Conservation (phyloP, 2,797 vertebrate genomes). For the Ptychadena robeensis region DNA sequence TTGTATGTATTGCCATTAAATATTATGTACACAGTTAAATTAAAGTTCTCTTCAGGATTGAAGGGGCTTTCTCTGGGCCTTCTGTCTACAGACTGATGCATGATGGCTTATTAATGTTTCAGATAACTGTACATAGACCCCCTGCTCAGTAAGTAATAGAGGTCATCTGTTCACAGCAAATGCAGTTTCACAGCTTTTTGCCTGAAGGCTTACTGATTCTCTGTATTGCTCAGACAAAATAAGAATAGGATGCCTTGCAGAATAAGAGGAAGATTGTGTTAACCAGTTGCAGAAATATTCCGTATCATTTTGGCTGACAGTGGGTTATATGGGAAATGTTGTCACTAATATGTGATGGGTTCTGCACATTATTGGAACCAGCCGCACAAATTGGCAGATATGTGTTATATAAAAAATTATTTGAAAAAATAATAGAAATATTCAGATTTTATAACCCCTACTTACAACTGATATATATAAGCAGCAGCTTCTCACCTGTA, state of each 20-base stretch:
- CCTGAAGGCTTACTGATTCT: constrained; percentile 6
- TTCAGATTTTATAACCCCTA: too few species aligned
- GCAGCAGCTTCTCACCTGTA: too few species aligned
- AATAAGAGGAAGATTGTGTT: background rate
- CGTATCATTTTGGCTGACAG: background rate
- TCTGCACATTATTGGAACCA: too few species aligned
- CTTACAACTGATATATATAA: too few species aligned
- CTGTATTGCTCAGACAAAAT: background rate
- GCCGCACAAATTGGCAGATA: too few species aligned
- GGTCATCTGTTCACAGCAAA: constrained; percentile 9
- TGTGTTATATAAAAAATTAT: too few species aligned
- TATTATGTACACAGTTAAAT: too few species aligned
- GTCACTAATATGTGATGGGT: too few species aligned
- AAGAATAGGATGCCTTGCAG: background rate
- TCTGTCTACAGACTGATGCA: background rate
- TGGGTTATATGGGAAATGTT: background rate
- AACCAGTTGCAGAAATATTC: background rate
- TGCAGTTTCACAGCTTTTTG: constrained; percentile 11
- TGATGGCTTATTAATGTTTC: constrained; percentile 10
- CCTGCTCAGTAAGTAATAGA: constrained; percentile 9
- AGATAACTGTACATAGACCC: background rate
- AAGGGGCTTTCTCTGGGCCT: background rate
- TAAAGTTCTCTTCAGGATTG: background rate
- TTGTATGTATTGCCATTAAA: too few species aligned
- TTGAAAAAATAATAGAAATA: too few species aligned